phyloP scores from a whole-genome alignment of 2,113 vertebrate genomes.

The Climacteris rufus region DNA sequence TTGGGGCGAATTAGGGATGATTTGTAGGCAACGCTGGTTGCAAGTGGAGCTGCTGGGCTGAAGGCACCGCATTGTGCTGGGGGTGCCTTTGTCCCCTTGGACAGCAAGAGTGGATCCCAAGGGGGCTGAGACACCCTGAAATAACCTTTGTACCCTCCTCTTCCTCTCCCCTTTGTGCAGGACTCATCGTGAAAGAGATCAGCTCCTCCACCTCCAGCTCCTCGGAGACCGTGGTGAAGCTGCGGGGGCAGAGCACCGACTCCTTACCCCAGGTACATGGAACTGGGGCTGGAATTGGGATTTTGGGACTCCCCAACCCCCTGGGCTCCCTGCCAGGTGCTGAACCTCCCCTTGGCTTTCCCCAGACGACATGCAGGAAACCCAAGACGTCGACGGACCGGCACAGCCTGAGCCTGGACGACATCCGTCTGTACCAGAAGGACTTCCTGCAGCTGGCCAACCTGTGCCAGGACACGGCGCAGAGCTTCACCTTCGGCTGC shows the following conservation, averaged over 20 bases:
- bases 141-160: neutral
- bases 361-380: constrained; percentile 83
- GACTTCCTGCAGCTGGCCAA: constrained; percentile 89
- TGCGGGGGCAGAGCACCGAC: constrained; percentile 94
- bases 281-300: accelerated
- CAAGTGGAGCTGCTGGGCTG: accelerated
- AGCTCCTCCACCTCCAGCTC: constrained; percentile 97
- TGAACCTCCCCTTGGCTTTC: neutral
- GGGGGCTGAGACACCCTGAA: neutral
- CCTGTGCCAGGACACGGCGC: constrained; percentile 93
- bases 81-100: neutral
- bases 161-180: constrained; percentile 55
- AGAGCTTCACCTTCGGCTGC: constrained; percentile 97
- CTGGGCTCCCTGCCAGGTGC: accelerated
- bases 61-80: accelerated
- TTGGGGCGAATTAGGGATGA: neutral
- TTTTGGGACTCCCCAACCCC: neutral
- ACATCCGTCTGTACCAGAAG: constrained; percentile 93
- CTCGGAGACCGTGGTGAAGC: constrained; percentile 94
- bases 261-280: constrained; percentile 90
- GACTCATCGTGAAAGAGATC: constrained; percentile 93
- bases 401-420: constrained; percentile 96
- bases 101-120: accelerated
- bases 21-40: neutral
- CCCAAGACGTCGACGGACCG: constrained; percentile 89